phyloP scores from a whole-genome alignment of 2,888 invertebrate species.

The Ceraclea dissimilis region DNA sequence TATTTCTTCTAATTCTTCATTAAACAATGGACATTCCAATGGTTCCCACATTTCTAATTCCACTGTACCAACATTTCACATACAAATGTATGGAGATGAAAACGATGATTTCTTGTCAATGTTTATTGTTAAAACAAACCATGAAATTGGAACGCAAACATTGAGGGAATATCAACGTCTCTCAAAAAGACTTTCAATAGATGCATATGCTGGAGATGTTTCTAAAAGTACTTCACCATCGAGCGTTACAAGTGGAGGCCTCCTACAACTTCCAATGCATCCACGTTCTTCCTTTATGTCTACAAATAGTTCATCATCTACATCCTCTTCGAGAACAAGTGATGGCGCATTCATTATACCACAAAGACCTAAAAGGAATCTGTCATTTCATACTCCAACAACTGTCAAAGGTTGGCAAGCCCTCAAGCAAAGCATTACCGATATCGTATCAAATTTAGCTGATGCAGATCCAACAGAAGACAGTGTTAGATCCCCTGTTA shows the following conservation, averaged over 20 bases:
- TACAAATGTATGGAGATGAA: slow-evolving; percentile 42
- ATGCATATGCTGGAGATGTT: slow-evolving; percentile 43
- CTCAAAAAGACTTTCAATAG: slow-evolving; percentile 43
- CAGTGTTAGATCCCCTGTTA: slow-evolving; percentile 1
- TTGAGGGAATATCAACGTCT: slow-evolving; percentile 44
- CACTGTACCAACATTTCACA: slow-evolving; percentile 37
- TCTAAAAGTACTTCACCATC: slow-evolving; percentile 43
- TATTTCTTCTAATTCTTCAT: slow-evolving; percentile 40
- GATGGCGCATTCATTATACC: slow-evolving; percentile 47
- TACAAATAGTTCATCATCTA: slow-evolving; percentile 37
- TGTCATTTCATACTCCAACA: slow-evolving; percentile 37
- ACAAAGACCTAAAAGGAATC: slow-evolving; percentile 42
- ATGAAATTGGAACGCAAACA: slow-evolving; percentile 44
- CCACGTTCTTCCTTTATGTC: slow-evolving; percentile 41
- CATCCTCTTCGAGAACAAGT: slow-evolving; percentile 39
- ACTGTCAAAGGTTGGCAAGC: slow-evolving; percentile 43
- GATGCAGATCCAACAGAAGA: slow-evolving; percentile 30
- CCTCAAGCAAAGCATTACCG: slow-evolving; percentile 41
- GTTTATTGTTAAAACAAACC: slow-evolving; percentile 42
- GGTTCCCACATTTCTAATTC: slow-evolving; percentile 35
- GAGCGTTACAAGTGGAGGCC: slow-evolving; percentile 40
- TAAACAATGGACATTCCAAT: slow-evolving; percentile 43
- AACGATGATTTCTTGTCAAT: slow-evolving; percentile 44
- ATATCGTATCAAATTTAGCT: slow-evolving; percentile 40
- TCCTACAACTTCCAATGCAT: slow-evolving; percentile 17